Evolutionary conservation across 92 coral and sea anemone genomes (phyloP), one percentile per base, ranked within the genome.

Genomic region (Heliopora coerulea): DNA sequence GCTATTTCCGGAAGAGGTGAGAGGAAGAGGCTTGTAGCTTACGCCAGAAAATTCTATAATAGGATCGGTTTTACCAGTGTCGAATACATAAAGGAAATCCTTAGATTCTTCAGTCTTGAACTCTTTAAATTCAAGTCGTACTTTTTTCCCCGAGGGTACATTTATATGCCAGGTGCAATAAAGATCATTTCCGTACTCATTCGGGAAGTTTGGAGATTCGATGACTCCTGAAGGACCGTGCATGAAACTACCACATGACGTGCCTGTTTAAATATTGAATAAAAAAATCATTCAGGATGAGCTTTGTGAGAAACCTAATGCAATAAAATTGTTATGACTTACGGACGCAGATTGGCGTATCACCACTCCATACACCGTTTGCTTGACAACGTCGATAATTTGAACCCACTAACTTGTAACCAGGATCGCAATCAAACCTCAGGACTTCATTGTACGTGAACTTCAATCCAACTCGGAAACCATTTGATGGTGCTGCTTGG

Each of bases 111-210:
- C 99, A 15, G 96, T 95, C 41, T 90, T 83, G 46, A 95, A 63
- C 63, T 87, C 95, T 17, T 80, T 58, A 66, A 95, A 95, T 42
- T 86, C 91, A 21, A 95, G 73, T 18, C 87, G 88, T 9, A 95
- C 89, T 68, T 90, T 90, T 66, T 90, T 95, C 14, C 99, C 99
- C n/a, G 56, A 67, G 0, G 99, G 96, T 4, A 95, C 99, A 19
- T 81, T 85, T 50, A 95, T 90, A 39, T 95, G 84, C 99, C 99
- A 95, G 3, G 99, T 95, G 49, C 99, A 95, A 82, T 95, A 95
- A 54, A 89, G 89, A 73, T 95, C 85, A 88, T 82, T 79, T 5
- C 78, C 84, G 63, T 95, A 95, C 65, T 87, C 78, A 70, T 87
- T 88, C 30, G 99, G 99, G 80, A 87, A 93, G 72, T 93, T 87